Evolutionary conservation across 2,113 vertebrate genomes (phyloP), one percentile per base, ranked within the genome.

Genomic region (Ceuthmochares aereus): DNA sequence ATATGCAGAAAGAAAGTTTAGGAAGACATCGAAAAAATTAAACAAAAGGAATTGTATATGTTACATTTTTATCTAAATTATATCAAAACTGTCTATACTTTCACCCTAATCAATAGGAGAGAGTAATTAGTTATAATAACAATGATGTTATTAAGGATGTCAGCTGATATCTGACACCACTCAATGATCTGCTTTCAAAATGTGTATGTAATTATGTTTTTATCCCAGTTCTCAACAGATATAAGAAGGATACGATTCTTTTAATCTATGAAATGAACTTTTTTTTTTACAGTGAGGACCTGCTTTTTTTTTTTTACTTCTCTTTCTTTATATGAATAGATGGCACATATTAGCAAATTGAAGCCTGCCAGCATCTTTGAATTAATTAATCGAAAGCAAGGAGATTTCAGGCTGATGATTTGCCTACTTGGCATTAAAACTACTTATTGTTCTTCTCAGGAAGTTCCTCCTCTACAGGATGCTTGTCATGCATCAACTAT

Each of bases 381-480:
- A 20, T 80, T 67, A 85, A 22, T 59, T 84, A 26, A 81, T 54
- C 45, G 82, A 67, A 67, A 95, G 63, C 54, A 76, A 90, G 58
- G 63, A 86, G 49, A 85, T 64, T 89, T 83, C 62, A 70, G 19
- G 62, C 78, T 70, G 18, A 79, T 76, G 49, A 87, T 85, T 94
- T 84, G 82, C 70, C 4, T 52, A 36, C 32, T 66, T 97, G 96
- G 94, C 90, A 96, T 59, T 74, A 73, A 77, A 86, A 62, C 67
- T 27, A 62, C 59, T 37, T 25, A 97, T 96, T 97, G 95, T 97
- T 96, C 95, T 96, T 90, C 66, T 36, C 87, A 94, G 96, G 95
- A 97, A 96, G 18, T 54, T 88, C 68, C 49, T 85, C 19, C 52
- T 64, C 64, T 36, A 58, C 87, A 74, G 89, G 87, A 86, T 63